phyloP scores from a whole-genome alignment of 2,797 vertebrate species.

The Chelidonichthys spinosus region DNA sequence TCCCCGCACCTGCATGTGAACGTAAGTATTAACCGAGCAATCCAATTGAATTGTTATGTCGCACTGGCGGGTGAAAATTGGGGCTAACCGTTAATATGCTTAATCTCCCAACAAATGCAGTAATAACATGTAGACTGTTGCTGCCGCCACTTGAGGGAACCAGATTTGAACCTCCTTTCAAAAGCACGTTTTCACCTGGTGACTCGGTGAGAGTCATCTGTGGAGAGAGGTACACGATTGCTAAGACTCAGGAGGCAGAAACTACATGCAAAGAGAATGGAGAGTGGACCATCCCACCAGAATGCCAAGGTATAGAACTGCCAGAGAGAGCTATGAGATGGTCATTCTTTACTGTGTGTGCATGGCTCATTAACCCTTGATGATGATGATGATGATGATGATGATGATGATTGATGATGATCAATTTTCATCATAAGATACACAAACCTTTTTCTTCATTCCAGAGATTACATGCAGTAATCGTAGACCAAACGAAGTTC shows the following conservation, averaged over 20 bases:
- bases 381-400: too few species aligned
- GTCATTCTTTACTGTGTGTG: not conserved
- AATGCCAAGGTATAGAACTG: slow-evolving; percentile 64
- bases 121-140: slow-evolving; percentile 36
- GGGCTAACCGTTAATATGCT: not conserved
- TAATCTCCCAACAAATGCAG: slow-evolving; percentile 48
- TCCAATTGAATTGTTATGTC: not conserved
- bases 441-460: slow-evolving; percentile 25
- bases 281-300: slow-evolving; percentile 6
- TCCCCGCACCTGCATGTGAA: slow-evolving; percentile 62
- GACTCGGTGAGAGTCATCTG: slow-evolving; percentile 41
- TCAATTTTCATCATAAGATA: not conserved
- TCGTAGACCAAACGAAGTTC: rapidly evolving
- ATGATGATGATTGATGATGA: too few species aligned
- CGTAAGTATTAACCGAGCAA: slow-evolving; percentile 37
- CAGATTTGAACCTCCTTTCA: not conserved
- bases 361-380: not conserved
- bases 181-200: slow-evolving; percentile 44
- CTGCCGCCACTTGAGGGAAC: rapidly evolving
- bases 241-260: rapidly evolving
- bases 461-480: slow-evolving; percentile 61
- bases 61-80: not conserved
- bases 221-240: rapidly evolving
- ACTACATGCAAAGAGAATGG: slow-evolving; percentile 24
- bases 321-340: not conserved